These are phyloP conservation scores for Patiria miniata DNA, from an alignment of 35 echinoderm and acorn worm genomes.

Conservation along the genomic window DNA sequence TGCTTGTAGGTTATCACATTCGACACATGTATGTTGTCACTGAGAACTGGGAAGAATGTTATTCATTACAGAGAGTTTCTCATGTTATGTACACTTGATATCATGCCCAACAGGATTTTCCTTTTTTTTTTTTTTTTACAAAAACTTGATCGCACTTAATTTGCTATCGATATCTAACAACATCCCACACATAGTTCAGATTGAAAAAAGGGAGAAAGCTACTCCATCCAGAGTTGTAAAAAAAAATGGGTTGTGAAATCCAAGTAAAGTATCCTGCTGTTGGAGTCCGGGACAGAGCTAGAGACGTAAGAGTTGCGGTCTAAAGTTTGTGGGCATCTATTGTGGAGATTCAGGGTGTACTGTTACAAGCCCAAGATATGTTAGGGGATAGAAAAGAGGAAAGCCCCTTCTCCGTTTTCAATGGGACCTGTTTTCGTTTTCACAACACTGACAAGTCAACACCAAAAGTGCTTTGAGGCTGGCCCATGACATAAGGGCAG, in stretches of 20 bases:
- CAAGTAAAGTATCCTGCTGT: not conserved
- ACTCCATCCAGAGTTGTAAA: too few relatives aligned
- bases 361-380: slow-evolving; percentile 1
- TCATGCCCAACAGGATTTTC: too few relatives aligned
- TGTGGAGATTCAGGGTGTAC: not conserved
- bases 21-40: too few relatives aligned
- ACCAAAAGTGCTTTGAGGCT: not conserved
- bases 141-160: too few relatives aligned
- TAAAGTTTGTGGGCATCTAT: slow-evolving; percentile 14
- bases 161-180: too few relatives aligned
- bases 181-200: too few relatives aligned
- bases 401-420: slow-evolving; percentile 12
- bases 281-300: not conserved
- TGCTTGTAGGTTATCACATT: too few relatives aligned
- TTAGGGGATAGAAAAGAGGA: not conserved
- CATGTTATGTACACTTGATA: too few relatives aligned
- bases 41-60: too few relatives aligned
- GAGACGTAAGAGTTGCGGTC: not conserved
- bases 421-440: slow-evolving; percentile 18
- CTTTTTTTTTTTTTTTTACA: too few relatives aligned
- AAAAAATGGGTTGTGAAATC: not conserved
- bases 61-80: too few relatives aligned
- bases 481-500: not conserved
- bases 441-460: slow-evolving; percentile 16
- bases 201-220: too few relatives aligned